Evolutionary conservation across 2,888 invertebrate species (phyloP).

Genomic region (Candidula unifasciata): DNA sequence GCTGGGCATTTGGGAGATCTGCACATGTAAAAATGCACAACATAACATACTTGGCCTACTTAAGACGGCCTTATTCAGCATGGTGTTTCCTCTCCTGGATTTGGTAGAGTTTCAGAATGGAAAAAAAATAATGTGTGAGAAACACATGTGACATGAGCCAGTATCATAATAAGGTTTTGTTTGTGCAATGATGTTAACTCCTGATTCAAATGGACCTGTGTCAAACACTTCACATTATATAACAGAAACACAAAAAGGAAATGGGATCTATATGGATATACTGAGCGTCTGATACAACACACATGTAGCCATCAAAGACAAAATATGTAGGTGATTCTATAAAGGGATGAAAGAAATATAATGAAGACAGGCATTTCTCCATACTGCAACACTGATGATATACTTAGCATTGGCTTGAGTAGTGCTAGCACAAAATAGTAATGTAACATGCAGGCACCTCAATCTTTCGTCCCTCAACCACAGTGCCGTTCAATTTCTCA

Average conservation of each 20-base stretch:
- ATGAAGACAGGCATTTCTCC: conserved; percentile 74
- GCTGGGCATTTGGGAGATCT: conserved; percentile 51
- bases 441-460: conserved; percentile 85
- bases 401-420: conserved; percentile 68
- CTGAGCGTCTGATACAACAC: conserved; percentile 43
- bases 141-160: conserved; percentile 13
- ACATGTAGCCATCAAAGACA: conserved; percentile 48
- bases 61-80: conserved; percentile 50
- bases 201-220: conserved; percentile 16
- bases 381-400: conserved; percentile 73
- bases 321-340: conserved; percentile 47
- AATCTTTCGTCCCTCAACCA: conserved; percentile 99
- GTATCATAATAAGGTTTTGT: conserved; percentile 1
- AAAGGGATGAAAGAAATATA: conserved; percentile 31
- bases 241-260: conserved; percentile 36
- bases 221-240: conserved; percentile 3
- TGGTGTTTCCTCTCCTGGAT: conserved; percentile 50
- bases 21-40: conserved; percentile 56
- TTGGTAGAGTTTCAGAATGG: conserved; percentile 35
- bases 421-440: conserved; percentile 76
- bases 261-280: conserved; percentile 42
- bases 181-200: conserved; percentile 25
- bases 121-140: conserved; percentile 28
- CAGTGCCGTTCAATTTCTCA: conserved; percentile 99
- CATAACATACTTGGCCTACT: conserved; percentile 53